Base-by-base conservation (phyloP, 2,113 vertebrate species). In the Crocuta crocuta region DNA sequence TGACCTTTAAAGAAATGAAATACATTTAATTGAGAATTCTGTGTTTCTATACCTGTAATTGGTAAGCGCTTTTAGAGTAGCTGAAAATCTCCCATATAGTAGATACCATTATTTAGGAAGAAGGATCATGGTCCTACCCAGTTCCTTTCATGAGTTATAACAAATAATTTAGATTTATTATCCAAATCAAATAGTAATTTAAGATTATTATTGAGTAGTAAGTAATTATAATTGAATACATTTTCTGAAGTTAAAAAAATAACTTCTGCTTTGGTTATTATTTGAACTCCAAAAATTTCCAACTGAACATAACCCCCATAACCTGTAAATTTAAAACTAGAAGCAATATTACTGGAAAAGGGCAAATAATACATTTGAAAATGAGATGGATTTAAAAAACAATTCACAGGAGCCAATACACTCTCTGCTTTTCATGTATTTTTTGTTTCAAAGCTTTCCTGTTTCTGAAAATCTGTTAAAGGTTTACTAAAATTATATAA, bases 401-500 rank as follows among this genome's bases (percentile, higher is more conserved):
- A 68, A 80, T 73, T 85, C 11, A 17, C 2, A 24, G 65, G 45
- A 92, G 2, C 23, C 2, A 66, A 23, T 68, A 28, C 45, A 80
- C 55, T 96, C 17, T 45, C 10, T 43, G 3, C 76, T 74, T 68
- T 74, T 71, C 2, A 43, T 43, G 9, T 68, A 50, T 35, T 95
- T 71, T 61, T 61, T 58, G 2, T 93, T 91, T 87, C 48, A 74
- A 55, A 15, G n/a, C n/a, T 65, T 70, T 71, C 13, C 31, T 53
- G 11, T 31, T 76, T 82, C 68, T 74, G n/a, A 12, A 89, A 61
- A 13, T 48, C 2, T 73, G 4, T 65, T 84, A 89, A 76, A 71
- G 4, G 5, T 83, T 24, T 65, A 48, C 13, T 84, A n/a, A 66
- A 91, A 88, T 80, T 58, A 97, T 84, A 45, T 94, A 93, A 96